Conservation (phyloP, 64 coral and sea anemone genomes). For the Hydrozoanthus tunicans region DNA sequence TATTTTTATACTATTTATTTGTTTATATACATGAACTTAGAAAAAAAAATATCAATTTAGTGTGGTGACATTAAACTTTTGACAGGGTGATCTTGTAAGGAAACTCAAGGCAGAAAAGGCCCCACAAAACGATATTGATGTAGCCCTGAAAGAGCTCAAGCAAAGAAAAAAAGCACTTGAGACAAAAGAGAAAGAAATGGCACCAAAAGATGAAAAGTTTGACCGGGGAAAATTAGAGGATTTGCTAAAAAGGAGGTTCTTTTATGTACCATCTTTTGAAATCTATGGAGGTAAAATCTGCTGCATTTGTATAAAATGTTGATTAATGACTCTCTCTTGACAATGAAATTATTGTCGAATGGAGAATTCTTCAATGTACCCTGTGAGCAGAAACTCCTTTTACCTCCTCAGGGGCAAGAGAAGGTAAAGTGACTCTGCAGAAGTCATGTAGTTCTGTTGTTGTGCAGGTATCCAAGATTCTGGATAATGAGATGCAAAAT, state of each 20-base stretch:
- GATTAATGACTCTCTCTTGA: no score
- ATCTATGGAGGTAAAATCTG: slow-evolving; percentile 93
- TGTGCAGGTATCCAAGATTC: no score
- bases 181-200: slow-evolving; percentile 92
- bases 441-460: no score
- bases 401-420: no score
- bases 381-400: no score
- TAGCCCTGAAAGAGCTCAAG: slow-evolving; percentile 95
- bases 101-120: slow-evolving; percentile 96
- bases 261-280: slow-evolving; percentile 99
- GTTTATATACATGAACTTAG: not conserved
- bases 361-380: no score
- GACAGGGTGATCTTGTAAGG: slow-evolving; percentile 87
- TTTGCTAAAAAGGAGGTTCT: slow-evolving; percentile 94
- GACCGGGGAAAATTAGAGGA: slow-evolving; percentile 96
- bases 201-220: slow-evolving; percentile 91
- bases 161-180: slow-evolving; percentile 92
- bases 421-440: no score
- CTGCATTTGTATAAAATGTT: not conserved
- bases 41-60: not conserved
- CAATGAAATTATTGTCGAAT: no score
- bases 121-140: slow-evolving; percentile 79
- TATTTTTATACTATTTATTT: not conserved
- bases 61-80: not conserved
- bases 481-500: no score